phyloP scores from a whole-genome alignment of 2,113 vertebrate genomes.

The Pimephales promelas region DNA sequence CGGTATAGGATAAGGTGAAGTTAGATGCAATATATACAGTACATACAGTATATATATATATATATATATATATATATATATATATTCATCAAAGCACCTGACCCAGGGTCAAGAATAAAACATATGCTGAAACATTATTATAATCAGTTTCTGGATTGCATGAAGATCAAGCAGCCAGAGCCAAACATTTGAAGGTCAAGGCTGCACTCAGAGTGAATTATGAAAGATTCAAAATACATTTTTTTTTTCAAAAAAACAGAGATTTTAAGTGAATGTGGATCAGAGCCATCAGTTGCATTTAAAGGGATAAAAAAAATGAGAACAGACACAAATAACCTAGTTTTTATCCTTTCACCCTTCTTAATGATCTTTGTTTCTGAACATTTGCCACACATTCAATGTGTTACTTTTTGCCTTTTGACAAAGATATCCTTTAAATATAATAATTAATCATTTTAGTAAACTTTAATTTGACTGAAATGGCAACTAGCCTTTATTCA shows the following conservation, averaged over 20 bases:
- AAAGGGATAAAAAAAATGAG: not conserved
- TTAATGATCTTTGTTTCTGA: not conserved
- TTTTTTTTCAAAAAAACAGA: not conserved
- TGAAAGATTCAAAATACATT: not conserved
- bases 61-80: not conserved
- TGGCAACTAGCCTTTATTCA: not conserved
- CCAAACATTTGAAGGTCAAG: not conserved
- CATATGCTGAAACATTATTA: constrained; percentile 26
- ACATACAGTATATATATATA: too few relatives aligned
- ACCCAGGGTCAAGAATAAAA: not conserved
- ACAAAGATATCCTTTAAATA: not conserved
- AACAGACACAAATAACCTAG: too few relatives aligned
- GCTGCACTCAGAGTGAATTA: not conserved
- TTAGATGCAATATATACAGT: not conserved
- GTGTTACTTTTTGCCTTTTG: not conserved
- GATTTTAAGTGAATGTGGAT: not conserved
- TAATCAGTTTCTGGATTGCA: not conserved
- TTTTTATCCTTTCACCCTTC: not conserved
- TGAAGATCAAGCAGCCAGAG: not conserved
- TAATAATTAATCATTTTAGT: not conserved
- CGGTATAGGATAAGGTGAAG: not conserved
- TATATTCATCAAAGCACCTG: constrained; percentile 8
- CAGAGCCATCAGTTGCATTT: not conserved
- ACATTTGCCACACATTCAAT: not conserved
- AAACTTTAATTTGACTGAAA: not conserved